Percentiles rank a stretch among this genome's conserved stretches.
Conservation (phyloP, 2,888 invertebrate species). For the Cephus nigrinus region DNA sequence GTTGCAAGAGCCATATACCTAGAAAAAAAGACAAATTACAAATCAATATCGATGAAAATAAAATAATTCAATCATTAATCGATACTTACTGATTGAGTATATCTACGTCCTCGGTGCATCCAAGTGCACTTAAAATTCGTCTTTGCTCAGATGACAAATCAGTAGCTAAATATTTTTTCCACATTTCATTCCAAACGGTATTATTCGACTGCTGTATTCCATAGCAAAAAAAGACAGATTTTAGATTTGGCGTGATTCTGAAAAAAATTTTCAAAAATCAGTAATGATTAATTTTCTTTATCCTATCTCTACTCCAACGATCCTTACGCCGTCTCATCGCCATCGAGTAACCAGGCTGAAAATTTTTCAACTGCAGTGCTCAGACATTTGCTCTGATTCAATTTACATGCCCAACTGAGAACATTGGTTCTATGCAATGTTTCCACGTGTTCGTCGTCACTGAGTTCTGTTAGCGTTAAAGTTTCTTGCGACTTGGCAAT, state of each 20-base stretch:
- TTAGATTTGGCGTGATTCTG: slow-evolving; percentile 76
- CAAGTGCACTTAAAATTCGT: slow-evolving; percentile 72
- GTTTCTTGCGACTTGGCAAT: slow-evolving; percentile 1
- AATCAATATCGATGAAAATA: not conserved
- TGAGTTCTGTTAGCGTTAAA: slow-evolving; percentile 40
- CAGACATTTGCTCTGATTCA: slow-evolving; percentile 72
- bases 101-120: slow-evolving; percentile 67
- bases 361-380: slow-evolving; percentile 56
- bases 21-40: not conserved
- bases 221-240: slow-evolving; percentile 74
- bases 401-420: slow-evolving; percentile 74
- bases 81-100: slow-evolving; percentile 63
- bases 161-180: slow-evolving; percentile 71
- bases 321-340: slow-evolving; percentile 11
- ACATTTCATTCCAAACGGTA: slow-evolving; percentile 79
- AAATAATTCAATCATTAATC: not conserved
- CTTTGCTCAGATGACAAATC: slow-evolving; percentile 74
- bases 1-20: slow-evolving; percentile 17
- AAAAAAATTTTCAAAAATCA: slow-evolving; percentile 18
- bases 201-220: slow-evolving; percentile 74
- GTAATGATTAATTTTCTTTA: too few relatives aligned
- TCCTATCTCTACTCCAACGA: not conserved
- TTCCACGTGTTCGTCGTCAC: slow-evolving; percentile 68
- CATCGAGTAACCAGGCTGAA: slow-evolving; percentile 13
- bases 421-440: slow-evolving; percentile 73